phyloP scores from a whole-genome alignment of 1,140 invertebrate species.

The Zaprionus ghesquierei region DNA sequence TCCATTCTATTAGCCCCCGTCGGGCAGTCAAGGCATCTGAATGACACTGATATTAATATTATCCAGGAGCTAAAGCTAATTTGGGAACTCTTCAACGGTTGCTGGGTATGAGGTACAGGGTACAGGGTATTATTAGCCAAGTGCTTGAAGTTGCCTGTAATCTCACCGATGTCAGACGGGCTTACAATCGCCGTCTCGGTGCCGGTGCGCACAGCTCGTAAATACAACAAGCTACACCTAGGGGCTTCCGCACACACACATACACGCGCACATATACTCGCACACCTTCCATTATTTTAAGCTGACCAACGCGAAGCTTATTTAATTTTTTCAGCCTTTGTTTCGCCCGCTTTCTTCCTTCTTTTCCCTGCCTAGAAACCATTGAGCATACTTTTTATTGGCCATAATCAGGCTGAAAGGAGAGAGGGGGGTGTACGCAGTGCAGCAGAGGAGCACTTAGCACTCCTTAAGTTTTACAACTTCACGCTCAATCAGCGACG shows the following conservation, averaged over 20 bases:
- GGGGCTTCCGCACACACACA: background rate
- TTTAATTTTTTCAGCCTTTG: conserved; percentile 58
- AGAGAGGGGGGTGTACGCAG: background rate
- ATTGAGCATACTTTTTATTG: conserved; percentile 56
- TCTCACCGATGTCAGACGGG: conserved; percentile 5
- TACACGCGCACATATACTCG: background rate
- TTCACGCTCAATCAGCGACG: conserved; percentile 71
- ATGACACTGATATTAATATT: conserved; percentile 3
- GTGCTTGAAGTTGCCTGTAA: conserved; percentile 9
- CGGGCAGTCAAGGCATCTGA: background rate
- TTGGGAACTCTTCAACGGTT: background rate
- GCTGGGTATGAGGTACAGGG: background rate
- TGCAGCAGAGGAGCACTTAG: conserved; percentile 55
- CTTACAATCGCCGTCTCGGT: conserved; percentile 10
- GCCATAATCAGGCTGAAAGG: conserved; percentile 49
- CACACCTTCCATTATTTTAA: conserved; percentile 14
- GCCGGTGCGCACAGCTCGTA: background rate
- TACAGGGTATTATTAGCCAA: background rate
- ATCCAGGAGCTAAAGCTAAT: background rate
- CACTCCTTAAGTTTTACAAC: conserved; percentile 81
- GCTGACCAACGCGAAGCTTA: conserved; percentile 33
- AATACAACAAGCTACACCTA: background rate
- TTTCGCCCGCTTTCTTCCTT: background rate
- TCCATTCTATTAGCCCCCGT: background rate
- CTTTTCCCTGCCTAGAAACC: no score